Conservation (phyloP, 2,888 invertebrate species). For the Polyommatus iphigenia region DNA sequence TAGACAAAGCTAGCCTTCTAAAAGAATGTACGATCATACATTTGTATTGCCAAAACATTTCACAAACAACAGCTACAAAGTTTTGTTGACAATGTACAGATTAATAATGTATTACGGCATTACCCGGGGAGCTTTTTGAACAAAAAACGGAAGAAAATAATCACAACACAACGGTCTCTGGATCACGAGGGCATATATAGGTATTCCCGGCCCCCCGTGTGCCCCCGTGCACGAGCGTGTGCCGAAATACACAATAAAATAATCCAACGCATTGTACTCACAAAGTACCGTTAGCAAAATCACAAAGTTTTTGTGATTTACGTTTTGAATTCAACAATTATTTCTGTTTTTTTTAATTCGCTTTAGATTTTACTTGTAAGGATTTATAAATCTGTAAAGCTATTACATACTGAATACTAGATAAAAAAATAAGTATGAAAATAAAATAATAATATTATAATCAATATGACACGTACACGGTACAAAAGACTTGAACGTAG, state of each 20-base stretch:
- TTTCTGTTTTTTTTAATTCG: no score
- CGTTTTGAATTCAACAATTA: not conserved
- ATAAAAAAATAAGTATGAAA: no score
- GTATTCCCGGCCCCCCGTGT: conserved; percentile 51
- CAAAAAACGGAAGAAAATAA: conserved; percentile 38
- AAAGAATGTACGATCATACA: not conserved
- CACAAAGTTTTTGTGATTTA: not conserved
- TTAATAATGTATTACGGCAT: conserved; percentile 13
- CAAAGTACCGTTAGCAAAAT: conserved; percentile 50
- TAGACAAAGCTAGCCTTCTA: not conserved
- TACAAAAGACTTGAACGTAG: no score
- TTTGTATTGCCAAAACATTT: not conserved
- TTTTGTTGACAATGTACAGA: conserved; percentile 13
- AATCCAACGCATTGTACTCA: conserved; percentile 66
- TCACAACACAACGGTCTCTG: conserved; percentile 45
- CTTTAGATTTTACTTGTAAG: no score
- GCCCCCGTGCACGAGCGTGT: conserved; percentile 53
- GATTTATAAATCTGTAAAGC: no score
- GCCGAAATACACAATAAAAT: conserved; percentile 74
- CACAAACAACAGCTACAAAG: conserved; percentile 13
- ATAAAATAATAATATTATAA: no score
- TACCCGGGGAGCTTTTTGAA: conserved; percentile 15
- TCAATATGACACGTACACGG: no score
- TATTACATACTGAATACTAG: no score
- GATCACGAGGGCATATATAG: conserved; percentile 46